Evolutionary conservation across 1,140 invertebrate genomes (phyloP).

Genomic region (Psilanteris sp.): DNA sequence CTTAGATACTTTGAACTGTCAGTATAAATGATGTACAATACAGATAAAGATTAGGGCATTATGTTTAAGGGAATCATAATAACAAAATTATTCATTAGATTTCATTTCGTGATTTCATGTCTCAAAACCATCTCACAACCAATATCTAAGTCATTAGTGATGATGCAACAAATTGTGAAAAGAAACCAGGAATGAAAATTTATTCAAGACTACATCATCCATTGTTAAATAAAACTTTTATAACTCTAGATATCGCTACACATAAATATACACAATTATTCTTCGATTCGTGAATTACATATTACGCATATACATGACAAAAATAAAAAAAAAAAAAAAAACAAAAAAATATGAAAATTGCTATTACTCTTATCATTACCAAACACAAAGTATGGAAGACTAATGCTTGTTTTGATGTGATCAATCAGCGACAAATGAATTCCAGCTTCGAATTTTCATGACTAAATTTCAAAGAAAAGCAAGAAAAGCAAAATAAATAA

Average conservation of each 20-base stretch:
- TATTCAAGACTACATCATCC: constrained; percentile 47
- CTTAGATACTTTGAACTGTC: constrained; percentile 1
- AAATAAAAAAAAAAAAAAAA: constrained; percentile 3
- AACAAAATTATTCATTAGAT: background rate
- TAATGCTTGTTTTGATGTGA: constrained; percentile 43
- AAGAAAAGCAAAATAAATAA: constrained; percentile 41
- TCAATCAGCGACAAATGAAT: constrained; percentile 14
- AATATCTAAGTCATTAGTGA: constrained; percentile 72
- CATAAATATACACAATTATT: constrained; percentile 49
- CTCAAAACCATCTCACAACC: constrained; percentile 44
- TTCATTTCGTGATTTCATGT: constrained; percentile 53
- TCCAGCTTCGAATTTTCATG: constrained; percentile 41
- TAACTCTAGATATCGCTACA: constrained; percentile 54
- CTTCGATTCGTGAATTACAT: constrained; percentile 51
- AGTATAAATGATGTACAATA: constrained; percentile 27
- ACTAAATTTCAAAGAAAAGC: constrained; percentile 22
- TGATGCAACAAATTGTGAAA: constrained; percentile 31
- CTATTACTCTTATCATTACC: constrained; percentile 42
- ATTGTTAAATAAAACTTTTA: constrained; percentile 52
- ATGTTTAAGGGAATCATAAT: constrained; percentile 13
- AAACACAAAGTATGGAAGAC: constrained; percentile 24
- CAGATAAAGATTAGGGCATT: constrained; percentile 47
- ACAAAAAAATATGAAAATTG: constrained; percentile 4
- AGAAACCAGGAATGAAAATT: constrained; percentile 12
- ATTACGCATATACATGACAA: constrained; percentile 46